phyloP scores from a whole-genome alignment of 1,140 invertebrate genomes.

The Drosophila arizonae region DNA sequence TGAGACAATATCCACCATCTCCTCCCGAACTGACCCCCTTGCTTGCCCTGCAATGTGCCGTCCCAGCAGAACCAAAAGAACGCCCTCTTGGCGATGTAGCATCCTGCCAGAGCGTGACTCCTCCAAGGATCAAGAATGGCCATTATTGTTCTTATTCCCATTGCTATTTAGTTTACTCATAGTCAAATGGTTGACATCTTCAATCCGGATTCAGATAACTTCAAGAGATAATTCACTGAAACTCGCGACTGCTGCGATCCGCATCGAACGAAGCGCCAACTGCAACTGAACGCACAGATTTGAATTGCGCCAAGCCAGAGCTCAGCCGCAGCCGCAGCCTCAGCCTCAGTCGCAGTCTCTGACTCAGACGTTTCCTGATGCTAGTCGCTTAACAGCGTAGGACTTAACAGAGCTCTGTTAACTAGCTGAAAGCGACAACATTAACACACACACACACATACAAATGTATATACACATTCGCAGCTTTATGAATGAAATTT shows the following conservation, averaged over 20 bases:
- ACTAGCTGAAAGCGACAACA: slow-evolving; percentile 42
- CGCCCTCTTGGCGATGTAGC: slow-evolving; percentile 90
- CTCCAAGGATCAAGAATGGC: slow-evolving; percentile 58
- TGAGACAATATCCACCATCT: neutral
- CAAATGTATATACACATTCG: neutral
- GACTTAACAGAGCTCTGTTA: slow-evolving; percentile 56
- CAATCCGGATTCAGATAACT: neutral
- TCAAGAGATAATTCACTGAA: neutral
- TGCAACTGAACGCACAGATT: slow-evolving; percentile 69
- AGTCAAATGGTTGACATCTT: slow-evolving; percentile 23
- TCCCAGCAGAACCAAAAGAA: slow-evolving; percentile 93
- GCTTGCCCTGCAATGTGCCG: slow-evolving; percentile 89
- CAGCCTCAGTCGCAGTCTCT: neutral
- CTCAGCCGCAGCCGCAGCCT: slow-evolving; percentile 52
- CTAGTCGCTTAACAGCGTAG: slow-evolving; percentile 47
- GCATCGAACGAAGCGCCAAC: slow-evolving; percentile 51
- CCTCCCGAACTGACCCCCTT: neutral
- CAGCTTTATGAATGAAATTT: slow-evolving; percentile 63
- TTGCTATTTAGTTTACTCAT: neutral
- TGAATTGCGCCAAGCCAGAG: slow-evolving; percentile 34
- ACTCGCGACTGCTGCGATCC: slow-evolving; percentile 52
- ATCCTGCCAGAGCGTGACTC: slow-evolving; percentile 84
- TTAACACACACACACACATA: neutral
- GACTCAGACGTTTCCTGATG: slow-evolving; percentile 15
- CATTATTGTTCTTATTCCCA: slow-evolving; percentile 62